Evolutionary conservation across 2,888 invertebrate genomes (phyloP), one percentile per base, ranked within the genome.

Genomic region (Euplagia quadripunctaria): DNA sequence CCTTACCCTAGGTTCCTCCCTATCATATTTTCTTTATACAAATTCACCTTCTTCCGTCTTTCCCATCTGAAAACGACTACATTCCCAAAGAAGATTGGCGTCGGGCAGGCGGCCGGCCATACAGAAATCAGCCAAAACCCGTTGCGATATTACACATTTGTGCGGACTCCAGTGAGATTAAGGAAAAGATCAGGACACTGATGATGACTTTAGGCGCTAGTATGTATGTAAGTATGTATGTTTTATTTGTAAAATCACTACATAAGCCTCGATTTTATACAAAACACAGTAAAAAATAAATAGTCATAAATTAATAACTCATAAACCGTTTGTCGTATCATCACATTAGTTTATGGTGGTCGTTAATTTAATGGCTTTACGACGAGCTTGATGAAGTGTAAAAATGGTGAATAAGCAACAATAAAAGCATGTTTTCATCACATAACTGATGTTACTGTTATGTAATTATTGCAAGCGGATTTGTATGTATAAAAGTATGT

Each of bases 361-460:
- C 74, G 80, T 84, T 79, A 78, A 80, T 63, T 78, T 78, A 81
- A 81, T 81, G 65, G 51, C 14, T 82, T 84, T 76, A 77, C 76
- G 42, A 71, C 64, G n/a, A 8, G 70, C 68, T 80, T 73, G 74
- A 58, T 83, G 73, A 81, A 74, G 75, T 79, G 75, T 83, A 78
- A 83, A 83, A 80, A 79, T 76, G 79, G 79, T 79, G 79, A 72
- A 77, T 77, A 71, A 72, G 76, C 68, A 63, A 55, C 72, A 67
- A 74, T 76, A 68, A 69, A 70, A 73, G 55, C 42, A 43, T 78
- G 41, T 76, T 81, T 73, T 58, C 68, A 61, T 71, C 49, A 58
- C 68, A 58, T 9, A 14, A 49, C 4, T 14, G 31, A 20, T 65
- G 31, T 65, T 46, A 46, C 14, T 42, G 20, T 55, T 55, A 17